Conservation (phyloP, 2,888 invertebrate species). For the Halocaridina rubra region DNA sequence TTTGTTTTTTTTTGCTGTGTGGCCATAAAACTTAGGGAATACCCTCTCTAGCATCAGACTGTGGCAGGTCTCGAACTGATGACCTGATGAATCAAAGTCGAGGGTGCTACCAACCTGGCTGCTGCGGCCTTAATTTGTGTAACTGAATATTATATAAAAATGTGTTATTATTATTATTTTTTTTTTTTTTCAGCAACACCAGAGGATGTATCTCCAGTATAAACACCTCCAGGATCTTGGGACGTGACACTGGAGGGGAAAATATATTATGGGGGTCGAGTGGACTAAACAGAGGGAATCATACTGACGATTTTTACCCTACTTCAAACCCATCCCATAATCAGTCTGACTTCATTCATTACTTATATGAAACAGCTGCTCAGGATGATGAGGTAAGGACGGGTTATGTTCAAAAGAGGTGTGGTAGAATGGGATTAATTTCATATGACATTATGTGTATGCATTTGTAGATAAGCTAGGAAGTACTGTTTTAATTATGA, state of each 20-base stretch:
- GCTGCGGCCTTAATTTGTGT: no score
- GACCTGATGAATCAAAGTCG: no score
- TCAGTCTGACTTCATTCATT: constrained; percentile 48
- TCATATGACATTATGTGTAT: neutral
- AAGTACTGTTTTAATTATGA: no score
- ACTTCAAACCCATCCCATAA: constrained; percentile 31
- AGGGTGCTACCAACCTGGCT: no score
- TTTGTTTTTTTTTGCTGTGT: no score
- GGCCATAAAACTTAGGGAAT: no score
- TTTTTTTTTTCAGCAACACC: constrained; percentile 6
- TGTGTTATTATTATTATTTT: neutral
- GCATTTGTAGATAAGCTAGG: no score
- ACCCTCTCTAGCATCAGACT: no score
- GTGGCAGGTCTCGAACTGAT: no score
- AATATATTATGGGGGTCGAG: constrained; percentile 13
- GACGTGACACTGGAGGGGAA: constrained; percentile 15
- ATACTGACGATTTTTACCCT: constrained; percentile 45
- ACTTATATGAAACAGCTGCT: constrained; percentile 33
- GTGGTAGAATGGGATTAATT: neutral
- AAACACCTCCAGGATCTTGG: constrained; percentile 1
- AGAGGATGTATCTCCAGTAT: neutral
- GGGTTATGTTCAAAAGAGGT: neutral
- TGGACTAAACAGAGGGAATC: constrained; percentile 20
- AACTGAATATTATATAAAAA: no score
- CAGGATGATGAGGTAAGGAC: constrained; percentile 43